A percentile compares a stretch with the other conserved stretches of the same genome.
Evolutionary conservation across 2,888 invertebrate genomes (phyloP).

Genomic region (Villa cingulata): DNA sequence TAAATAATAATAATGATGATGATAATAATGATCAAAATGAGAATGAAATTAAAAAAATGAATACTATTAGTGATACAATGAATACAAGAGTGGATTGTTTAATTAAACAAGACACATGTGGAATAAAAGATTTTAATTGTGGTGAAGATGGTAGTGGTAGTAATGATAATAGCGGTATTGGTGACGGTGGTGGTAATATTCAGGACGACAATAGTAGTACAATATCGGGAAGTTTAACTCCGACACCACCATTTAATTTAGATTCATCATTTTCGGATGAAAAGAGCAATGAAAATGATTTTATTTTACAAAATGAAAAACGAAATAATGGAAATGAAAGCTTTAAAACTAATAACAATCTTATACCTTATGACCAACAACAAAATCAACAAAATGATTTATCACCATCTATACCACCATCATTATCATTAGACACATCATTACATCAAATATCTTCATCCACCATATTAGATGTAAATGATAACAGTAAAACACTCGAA

Average conservation of each 20-base stretch:
- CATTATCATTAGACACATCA: slow-evolving; percentile 5
- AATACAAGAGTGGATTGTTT: background rate
- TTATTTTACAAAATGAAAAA: background rate
- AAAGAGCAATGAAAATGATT: background rate
- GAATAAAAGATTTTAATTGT: too few species aligned
- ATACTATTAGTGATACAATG: background rate
- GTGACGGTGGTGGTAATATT: background rate
- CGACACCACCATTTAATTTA: background rate
- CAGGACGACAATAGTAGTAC: background rate
- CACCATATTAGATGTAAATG: slow-evolving; percentile 10
- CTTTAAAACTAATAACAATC: background rate
- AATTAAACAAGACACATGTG: background rate
- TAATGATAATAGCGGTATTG: too few species aligned
- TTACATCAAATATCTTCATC: slow-evolving; percentile 4
- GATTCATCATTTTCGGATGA: background rate
- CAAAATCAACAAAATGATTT: background rate
- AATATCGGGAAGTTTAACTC: background rate
- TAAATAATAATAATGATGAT: background rate
- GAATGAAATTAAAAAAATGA: background rate
- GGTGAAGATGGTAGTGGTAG: background rate
- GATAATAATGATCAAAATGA: background rate
- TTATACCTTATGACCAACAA: background rate
- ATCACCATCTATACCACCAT: slow-evolving; percentile 11
- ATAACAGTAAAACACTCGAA: slow-evolving; percentile 15
- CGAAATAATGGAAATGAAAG: background rate